Conservation (phyloP, 2,797 vertebrate genomes). For the Cyprinella venusta region DNA sequence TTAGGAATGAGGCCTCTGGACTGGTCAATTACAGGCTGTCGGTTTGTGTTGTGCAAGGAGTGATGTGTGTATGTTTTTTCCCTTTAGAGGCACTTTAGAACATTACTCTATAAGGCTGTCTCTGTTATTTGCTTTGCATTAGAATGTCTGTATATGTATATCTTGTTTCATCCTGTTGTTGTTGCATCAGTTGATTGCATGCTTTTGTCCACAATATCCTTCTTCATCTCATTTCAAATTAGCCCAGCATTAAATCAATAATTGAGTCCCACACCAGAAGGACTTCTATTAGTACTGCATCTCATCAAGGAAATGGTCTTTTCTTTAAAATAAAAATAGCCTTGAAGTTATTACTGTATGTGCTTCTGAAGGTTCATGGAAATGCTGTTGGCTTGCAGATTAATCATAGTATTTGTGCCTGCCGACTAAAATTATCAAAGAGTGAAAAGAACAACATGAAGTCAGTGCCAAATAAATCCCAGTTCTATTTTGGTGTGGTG, state of each 20-base stretch:
- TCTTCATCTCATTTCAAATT: conserved; percentile 5
- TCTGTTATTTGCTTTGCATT: no score
- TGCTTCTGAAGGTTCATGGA: conserved; percentile 12
- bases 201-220: neutral
- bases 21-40: neutral
- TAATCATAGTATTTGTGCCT: conserved; percentile 32
- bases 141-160: neutral
- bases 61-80: neutral
- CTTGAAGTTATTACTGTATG: conserved; percentile 11
- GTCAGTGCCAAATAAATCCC: conserved; percentile 20
- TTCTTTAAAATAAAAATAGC: neutral
- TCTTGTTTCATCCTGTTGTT: neutral
- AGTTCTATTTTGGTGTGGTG: neutral
- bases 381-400: conserved; percentile 18
- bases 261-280: conserved; percentile 7
- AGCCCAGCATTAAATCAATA: neutral
- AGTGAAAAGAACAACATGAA: conserved; percentile 34
- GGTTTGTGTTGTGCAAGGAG: neutral
- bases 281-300: neutral
- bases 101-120: neutral
- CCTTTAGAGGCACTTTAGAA: neutral
- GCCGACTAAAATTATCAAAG: conserved; percentile 12
- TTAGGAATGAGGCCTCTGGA: no score
- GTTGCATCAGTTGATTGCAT: conserved; percentile 6
- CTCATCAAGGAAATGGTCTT: conserved; percentile 7